These are phyloP conservation scores for Onychomys arenicola DNA, from an alignment of 2,797 vertebrate species.

Conservation along the genomic window DNA sequence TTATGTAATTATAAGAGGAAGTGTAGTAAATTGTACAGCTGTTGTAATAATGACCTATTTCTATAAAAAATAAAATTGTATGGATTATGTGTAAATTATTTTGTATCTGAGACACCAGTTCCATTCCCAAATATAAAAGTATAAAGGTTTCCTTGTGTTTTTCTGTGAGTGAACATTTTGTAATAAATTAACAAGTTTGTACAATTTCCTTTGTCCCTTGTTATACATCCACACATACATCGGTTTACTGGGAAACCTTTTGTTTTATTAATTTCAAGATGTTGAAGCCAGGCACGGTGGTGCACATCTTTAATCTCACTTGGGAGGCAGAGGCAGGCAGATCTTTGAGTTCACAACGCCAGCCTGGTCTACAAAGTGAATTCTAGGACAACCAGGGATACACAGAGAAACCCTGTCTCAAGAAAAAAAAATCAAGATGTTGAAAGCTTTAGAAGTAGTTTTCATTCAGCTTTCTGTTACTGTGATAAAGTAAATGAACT, in stretches of 20 bases:
- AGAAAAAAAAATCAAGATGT: neutral
- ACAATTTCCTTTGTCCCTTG: conserved; percentile 86
- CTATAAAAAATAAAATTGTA: conserved; percentile 91
- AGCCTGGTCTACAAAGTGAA: neutral
- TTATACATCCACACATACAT: conserved; percentile 62
- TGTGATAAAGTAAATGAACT: neutral
- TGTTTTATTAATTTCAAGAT: neutral
- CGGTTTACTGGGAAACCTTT: neutral
- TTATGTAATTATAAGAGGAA: conserved; percentile 90
- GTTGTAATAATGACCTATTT: conserved; percentile 92
- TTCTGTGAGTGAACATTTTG: conserved; percentile 89
- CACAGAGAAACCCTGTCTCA: neutral
- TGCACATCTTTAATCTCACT: neutral
- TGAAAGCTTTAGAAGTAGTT: neutral
- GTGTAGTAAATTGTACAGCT: conserved; percentile 90
- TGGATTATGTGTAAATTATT: conserved; percentile 90
- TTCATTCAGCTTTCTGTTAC: neutral
- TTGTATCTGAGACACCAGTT: conserved; percentile 89
- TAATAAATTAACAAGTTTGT: conserved; percentile 89
- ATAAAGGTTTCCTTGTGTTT: conserved; percentile 87
- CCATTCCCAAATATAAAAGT: conserved; percentile 88
- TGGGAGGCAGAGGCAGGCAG: neutral
- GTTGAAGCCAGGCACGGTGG: neutral
- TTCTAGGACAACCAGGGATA: neutral
- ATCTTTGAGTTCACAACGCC: neutral